These are phyloP conservation scores for Takifugu bimaculatus DNA, from an alignment of 2,113 vertebrate species.

Conservation along the genomic window DNA sequence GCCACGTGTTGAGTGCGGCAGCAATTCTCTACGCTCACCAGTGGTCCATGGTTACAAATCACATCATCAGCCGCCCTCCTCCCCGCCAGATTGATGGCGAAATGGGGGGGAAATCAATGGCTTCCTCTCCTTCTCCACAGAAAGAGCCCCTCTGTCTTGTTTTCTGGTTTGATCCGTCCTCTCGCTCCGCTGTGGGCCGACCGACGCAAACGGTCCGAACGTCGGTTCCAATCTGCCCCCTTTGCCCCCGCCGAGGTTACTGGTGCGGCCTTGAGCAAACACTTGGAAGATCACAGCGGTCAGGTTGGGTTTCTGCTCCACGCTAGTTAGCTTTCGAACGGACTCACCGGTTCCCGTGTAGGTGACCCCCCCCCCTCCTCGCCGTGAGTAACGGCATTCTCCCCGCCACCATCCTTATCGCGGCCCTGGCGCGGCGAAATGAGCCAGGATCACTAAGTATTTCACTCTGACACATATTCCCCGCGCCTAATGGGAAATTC, in stretches of 20 bases:
- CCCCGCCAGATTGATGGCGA: conserved; percentile 74
- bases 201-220: conserved; percentile 50
- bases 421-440: conserved; percentile 51
- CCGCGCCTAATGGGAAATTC: conserved; percentile 65
- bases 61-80: conserved; percentile 74
- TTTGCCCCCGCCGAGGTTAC: conserved; percentile 22
- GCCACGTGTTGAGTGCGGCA: conserved; percentile 52
- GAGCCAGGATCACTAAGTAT: conserved; percentile 46
- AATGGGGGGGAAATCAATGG: conserved; percentile 78
- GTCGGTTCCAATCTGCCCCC: conserved; percentile 46
- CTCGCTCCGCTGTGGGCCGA: conserved; percentile 44
- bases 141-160: conserved; percentile 73
- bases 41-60: conserved; percentile 73
- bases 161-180: conserved; percentile 68
- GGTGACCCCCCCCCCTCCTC: conserved; percentile 41
- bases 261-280: conserved; percentile 24
- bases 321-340: conserved; percentile 38
- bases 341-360: conserved; percentile 33
- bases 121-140: conserved; percentile 59
- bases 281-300: conserved; percentile 41
- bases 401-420: conserved; percentile 61
- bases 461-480: conserved; percentile 40
- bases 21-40: conserved; percentile 62
- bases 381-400: conserved; percentile 48
- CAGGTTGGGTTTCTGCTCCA: conserved; percentile 40